Evolutionary conservation across 2,797 vertebrate genomes (phyloP), one percentile per base, ranked within the genome.

Genomic region (Sparus aurata): DNA sequence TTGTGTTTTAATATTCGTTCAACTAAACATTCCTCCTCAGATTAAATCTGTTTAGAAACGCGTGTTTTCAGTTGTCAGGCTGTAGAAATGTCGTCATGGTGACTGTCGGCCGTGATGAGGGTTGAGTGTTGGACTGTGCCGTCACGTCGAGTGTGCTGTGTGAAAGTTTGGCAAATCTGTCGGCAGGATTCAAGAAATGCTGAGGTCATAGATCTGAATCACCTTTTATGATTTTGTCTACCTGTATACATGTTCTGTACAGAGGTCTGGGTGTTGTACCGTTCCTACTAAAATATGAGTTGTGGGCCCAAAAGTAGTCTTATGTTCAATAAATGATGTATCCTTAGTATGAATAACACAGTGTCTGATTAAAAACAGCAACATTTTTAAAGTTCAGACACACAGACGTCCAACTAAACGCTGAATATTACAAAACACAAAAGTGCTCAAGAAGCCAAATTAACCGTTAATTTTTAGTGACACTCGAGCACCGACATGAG

Each of bases 181-280:
- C 50, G 30, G 60, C 22, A 23, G 52, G 62, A 72, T 13, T 47
- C 8, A 41, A 55, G 50, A 63, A 57, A 41, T 18, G 47, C 49
- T 23, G 54, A 6, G 58, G 41, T 54, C 45, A 45, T 50, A 7
- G 50, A 59, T 41, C 61, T 23, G 18, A 70, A 7, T 47, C 12
- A 6, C 12, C n/a, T n/a, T n/a, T n/a, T n/a, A n/a, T n/a, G n/a
- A n/a, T 34, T 34, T 9, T 9, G 34, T 34, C 8, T 34, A 34
- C 34, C 34, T 9, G 34, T 34, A 34, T 0, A 34, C 34, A 34
- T 34, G 34, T 34, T 34, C 7, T 34, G 34, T 34, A 34, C 9
- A 34, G 34, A 34, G 34, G 34, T 9, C 8, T 34, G 5, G 30
- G 30, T 34, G 30, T 34, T 30, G 30, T 4, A 30, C 30, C 30